phyloP scores from a whole-genome alignment of 2,113 vertebrate genomes.

The Clupea harengus region DNA sequence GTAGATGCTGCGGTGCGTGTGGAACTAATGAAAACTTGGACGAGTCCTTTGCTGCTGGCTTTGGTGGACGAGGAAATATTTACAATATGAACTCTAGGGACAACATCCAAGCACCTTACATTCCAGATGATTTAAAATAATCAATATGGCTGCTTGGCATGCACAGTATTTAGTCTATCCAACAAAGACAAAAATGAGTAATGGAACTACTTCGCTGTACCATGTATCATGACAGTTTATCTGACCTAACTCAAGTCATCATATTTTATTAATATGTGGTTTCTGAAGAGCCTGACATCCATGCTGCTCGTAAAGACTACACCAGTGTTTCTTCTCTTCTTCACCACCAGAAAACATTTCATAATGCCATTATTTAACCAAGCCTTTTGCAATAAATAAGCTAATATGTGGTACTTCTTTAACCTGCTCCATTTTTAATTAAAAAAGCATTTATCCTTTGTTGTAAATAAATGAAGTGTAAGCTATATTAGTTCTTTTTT shows the following conservation, averaged over 20 bases:
- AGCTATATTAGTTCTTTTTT: too few species aligned
- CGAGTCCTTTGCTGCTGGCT: neutral
- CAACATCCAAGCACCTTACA: neutral
- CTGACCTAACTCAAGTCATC: neutral
- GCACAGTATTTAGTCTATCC: neutral
- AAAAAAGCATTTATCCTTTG: neutral
- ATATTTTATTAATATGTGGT: neutral
- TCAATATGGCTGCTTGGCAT: slow-evolving; percentile 5
- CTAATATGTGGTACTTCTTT: neutral
- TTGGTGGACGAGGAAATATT: neutral
- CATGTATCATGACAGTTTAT: neutral
- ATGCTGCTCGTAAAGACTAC: neutral
- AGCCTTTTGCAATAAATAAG: neutral
- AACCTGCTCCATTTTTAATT: neutral
- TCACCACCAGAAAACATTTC: neutral
- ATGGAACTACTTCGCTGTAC: neutral
- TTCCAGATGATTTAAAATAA: neutral
- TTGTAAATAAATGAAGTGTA: too few species aligned
- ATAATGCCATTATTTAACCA: neutral
- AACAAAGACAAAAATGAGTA: neutral
- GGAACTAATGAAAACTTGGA: neutral
- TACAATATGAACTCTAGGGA: neutral
- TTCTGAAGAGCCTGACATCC: neutral
- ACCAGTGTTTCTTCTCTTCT: neutral
- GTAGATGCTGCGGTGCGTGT: slow-evolving; percentile 53